Evolutionary conservation across 1,140 invertebrate species (phyloP), one percentile per base, ranked within the genome.

Genomic region (Triops cancriformis): DNA sequence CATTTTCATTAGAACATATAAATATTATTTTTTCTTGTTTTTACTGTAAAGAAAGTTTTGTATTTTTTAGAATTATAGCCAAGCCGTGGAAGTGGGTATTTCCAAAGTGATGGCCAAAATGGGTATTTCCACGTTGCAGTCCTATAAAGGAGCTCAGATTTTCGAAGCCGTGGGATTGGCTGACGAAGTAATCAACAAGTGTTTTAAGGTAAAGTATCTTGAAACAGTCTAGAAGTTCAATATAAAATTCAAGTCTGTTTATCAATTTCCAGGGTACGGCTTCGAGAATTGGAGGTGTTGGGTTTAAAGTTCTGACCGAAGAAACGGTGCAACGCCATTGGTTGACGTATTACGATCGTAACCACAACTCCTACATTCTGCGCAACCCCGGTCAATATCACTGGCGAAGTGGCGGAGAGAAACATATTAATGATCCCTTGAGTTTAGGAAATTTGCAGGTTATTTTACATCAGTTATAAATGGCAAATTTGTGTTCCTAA

Each of bases 91-190:
- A 83, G 89, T 91, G 12, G 94, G 94, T 76, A 90, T 95, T 77
- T 89, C 92, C 1, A 95, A 95, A 84, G 90, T 98, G 0, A 99
- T 99, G 98, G 97, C 98, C 1, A 99, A 99, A 86, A 99, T 99
- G 98, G 98, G 98, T 51, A 99, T 99, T 82, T 98, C 96, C 72
- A 99, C 97, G 0, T 86, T 99, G 23, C 97, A 99, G 84, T 98
- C 96, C n/a, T 99, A 99, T 85, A 99, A 99, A 87, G 95, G 96
- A 80, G 98, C 98, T 5, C 98, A 99, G 86, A 99, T 99, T 81
- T 99, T 99, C 84, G 98, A 99, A 87, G 97, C 97, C 27, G 96
- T 99, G 28, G 98, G 98, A 14, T 85, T 99, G 9, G 90, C 92
- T 64, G 88, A 93, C 79, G 95, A 98, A 84, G 93, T 99, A 0